Conservation (phyloP, 2,113 vertebrate species). For the Scolopax mira region DNA sequence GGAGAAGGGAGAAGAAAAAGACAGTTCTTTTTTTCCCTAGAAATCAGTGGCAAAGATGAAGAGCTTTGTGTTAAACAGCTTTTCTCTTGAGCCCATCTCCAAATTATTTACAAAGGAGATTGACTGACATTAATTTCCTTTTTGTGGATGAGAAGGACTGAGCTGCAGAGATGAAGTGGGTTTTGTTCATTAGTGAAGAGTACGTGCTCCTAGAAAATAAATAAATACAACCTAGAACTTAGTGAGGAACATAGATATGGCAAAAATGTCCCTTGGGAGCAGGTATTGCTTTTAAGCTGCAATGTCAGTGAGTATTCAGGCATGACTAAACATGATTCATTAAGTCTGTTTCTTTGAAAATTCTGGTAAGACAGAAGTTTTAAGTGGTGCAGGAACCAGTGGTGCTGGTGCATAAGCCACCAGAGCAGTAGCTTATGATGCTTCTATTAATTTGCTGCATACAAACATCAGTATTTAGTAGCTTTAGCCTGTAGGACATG, state of each 20-base stretch:
- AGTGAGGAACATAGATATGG: background rate
- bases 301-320: background rate
- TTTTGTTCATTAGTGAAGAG: background rate
- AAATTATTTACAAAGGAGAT: background rate
- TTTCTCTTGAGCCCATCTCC: background rate
- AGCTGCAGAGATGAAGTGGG: background rate
- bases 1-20: background rate
- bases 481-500: background rate
- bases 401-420: too few relatives aligned
- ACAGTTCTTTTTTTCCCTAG: background rate
- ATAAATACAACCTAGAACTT: background rate
- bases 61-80: background rate
- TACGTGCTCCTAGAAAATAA: background rate
- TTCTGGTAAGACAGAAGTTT: background rate
- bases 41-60: background rate
- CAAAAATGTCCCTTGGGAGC: background rate
- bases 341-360: conserved; percentile 12
- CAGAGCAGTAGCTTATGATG: background rate
- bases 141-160: background rate
- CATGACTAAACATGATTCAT: conserved; percentile 1
- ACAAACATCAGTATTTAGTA: background rate
- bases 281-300: conserved; percentile 1
- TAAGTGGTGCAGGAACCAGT: background rate
- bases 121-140: background rate
- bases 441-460: background rate